Conservation (phyloP, 2,797 vertebrate species). For the Megalops cyprinoides region DNA sequence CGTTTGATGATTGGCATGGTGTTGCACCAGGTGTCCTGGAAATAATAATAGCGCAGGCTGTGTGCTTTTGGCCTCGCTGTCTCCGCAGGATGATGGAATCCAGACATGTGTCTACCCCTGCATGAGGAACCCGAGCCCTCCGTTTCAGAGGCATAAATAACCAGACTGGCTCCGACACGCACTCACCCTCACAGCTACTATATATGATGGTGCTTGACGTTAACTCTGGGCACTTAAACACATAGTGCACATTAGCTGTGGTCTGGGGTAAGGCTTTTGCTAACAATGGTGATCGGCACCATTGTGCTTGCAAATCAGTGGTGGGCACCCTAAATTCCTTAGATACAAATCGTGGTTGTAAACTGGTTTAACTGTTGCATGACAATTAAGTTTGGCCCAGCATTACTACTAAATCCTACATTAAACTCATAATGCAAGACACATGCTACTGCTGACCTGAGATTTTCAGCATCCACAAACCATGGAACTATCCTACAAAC, state of each 20-base stretch:
- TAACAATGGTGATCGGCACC: background rate
- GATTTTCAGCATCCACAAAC: too few species aligned
- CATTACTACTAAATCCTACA: background rate
- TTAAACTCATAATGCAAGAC: background rate
- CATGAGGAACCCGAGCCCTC: conserved; percentile 46
- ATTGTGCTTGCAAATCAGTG: conserved; percentile 3
- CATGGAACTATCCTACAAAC: too few species aligned
- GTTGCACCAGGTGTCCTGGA: conserved; percentile 56
- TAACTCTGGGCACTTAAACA: background rate
- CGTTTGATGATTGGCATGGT: conserved; percentile 45
- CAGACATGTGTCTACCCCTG: conserved; percentile 58
- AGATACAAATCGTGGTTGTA: background rate
- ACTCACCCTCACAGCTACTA: background rate
- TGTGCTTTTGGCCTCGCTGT: conserved; percentile 60
- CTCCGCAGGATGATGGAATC: conserved; percentile 52
- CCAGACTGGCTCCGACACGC: conserved; percentile 9
- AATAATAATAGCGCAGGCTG: conserved; percentile 63
- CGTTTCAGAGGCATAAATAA: conserved; percentile 22
- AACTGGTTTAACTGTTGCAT: background rate
- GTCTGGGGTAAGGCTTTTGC: background rate
- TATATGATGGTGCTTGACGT: background rate
- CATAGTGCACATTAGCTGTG: background rate
- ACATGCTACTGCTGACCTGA: background rate
- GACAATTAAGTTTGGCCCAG: background rate
- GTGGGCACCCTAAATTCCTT: background rate